Evolutionary conservation across 2,113 vertebrate species (phyloP).

Genomic region (Psilopsiagon aurifrons): DNA sequence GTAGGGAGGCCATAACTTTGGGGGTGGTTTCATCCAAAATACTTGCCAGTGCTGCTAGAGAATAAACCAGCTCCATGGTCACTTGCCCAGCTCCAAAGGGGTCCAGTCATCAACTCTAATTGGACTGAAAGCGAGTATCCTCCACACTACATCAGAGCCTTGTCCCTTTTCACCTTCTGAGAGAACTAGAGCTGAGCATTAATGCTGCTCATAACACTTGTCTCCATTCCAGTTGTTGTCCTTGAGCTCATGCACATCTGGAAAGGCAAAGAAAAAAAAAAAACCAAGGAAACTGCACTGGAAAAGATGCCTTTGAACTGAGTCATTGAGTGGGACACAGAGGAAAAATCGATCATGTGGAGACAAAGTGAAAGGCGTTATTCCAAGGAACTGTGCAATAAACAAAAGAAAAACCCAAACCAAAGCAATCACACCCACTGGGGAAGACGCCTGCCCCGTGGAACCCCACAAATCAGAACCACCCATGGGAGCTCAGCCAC

Average conservation of each 20-base stretch:
- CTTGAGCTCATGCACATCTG: slow-evolving; percentile 1
- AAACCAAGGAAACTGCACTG: not conserved
- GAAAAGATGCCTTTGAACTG: not conserved
- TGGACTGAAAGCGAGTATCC: not conserved
- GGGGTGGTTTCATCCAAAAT: not conserved
- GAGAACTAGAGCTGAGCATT: not conserved
- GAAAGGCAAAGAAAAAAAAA: not conserved
- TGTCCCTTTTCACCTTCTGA: rapidly evolving
- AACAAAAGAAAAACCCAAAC: not conserved
- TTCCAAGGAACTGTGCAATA: slow-evolving; percentile 24
- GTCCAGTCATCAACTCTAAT: not conserved
- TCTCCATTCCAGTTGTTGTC: not conserved
- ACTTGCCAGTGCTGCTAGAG: not conserved
- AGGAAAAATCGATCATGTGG: not conserved
- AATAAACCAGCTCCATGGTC: not conserved
- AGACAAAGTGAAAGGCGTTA: not conserved
- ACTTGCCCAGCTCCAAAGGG: not conserved
- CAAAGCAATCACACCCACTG: not conserved
- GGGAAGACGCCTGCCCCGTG: not conserved
- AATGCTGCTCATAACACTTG: not conserved
- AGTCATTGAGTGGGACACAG: not conserved
- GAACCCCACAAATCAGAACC: not conserved
- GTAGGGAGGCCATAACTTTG: not conserved
- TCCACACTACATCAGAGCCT: rapidly evolving
- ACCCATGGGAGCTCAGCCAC: rapidly evolving